Evolutionary conservation across 2,888 invertebrate species (phyloP).

Genomic region (Beris morrisii): DNA sequence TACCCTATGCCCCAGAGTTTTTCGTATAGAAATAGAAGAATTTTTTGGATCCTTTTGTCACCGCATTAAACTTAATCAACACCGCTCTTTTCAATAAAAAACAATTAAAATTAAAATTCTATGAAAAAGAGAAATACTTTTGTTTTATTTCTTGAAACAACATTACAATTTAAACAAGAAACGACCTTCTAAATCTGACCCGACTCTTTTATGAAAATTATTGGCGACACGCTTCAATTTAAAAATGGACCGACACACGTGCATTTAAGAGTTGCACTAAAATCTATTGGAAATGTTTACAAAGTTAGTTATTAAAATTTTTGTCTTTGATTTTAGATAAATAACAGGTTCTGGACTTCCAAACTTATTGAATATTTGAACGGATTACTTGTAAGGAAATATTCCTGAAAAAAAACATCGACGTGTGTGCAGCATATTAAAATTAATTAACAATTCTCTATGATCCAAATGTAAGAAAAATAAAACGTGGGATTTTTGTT

Average conservation of each 20-base stretch:
- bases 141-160: conserved; percentile 2
- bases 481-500: not conserved
- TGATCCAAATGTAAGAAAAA: not conserved
- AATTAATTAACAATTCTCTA: too few species aligned
- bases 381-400: too few species aligned
- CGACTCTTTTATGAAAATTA: not conserved
- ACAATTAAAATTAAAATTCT: not conserved
- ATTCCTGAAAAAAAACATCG: not conserved
- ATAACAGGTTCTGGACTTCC: too few species aligned
- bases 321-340: too few species aligned
- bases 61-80: too few species aligned
- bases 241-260: not conserved
- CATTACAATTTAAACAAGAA: not conserved
- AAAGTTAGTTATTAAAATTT: too few species aligned
- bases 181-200: not conserved
- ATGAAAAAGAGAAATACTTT: not conserved
- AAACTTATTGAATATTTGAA: too few species aligned
- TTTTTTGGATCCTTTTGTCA: too few species aligned
- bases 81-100: too few species aligned
- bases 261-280: not conserved
- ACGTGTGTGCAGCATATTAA: not conserved
- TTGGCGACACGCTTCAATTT: not conserved
- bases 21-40: too few species aligned
- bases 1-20: too few species aligned
- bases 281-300: too few species aligned